Evolutionary conservation across 2,888 invertebrate genomes (phyloP), one percentile per base, ranked within the genome.

Genomic region (Drosophila multiciliata): DNA sequence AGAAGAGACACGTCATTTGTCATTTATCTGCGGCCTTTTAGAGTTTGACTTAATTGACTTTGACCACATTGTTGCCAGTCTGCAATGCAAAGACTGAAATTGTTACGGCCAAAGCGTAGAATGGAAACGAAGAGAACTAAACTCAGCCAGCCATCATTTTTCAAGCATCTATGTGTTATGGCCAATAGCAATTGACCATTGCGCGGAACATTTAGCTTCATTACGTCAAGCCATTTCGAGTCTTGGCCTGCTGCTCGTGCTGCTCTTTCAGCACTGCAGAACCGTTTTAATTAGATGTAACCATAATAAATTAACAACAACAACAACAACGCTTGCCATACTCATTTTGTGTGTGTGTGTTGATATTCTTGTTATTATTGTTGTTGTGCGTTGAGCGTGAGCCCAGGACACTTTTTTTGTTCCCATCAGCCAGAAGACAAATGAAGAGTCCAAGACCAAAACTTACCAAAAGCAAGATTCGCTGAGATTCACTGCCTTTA

Each of bases 241-340:
- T 78, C 67, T 55, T 53, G 66, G 55, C 69, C 76, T 45, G 63
- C 54, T 76, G 65, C 57, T 57, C 49, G 49, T 36, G 53, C 53
- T 36, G 74, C 71, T 49, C 72, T 35, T 55, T 42, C 58, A 60
- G 86, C 82, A 86, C 85, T 86, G 85, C 60, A 82, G 71, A 86
- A 86, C 85, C 85, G 88, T 86, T 86, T 86, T 86, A 88, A 86
- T 86, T 86, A 88, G 85, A 86, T 88, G 87, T 74, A 86, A 86
- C 85, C 88, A 86, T 86, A 86, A 88, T 86, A 86, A 86, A 86
- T 85, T 86, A 87, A 57, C 78, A 78, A 58, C 72, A 77, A 62
- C 70, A 66, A 33, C 54, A 63, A 40, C 33, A 63, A 32, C 40
- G 36, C 23, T 35, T 50, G 12, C 40, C 38, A 15, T 38, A 12